A percentile compares a stretch with the other conserved stretches of the same genome.
Evolutionary conservation across 2,797 vertebrate species (phyloP).

Genomic region (Trematomus bernacchii): DNA sequence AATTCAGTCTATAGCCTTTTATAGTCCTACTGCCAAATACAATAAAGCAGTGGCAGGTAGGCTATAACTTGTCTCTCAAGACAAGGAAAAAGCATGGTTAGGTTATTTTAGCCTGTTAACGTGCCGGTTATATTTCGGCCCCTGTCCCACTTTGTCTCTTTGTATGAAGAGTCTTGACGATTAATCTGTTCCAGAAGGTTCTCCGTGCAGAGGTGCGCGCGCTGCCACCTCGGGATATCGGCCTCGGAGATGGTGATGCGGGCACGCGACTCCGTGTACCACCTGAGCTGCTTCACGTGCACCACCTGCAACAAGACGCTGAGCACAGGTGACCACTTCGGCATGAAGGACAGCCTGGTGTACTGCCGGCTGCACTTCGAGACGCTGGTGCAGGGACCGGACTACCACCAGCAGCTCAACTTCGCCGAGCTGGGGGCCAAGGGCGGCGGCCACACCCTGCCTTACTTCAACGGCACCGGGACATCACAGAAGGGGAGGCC

Average conservation of each 20-base stretch:
- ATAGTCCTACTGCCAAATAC: background rate
- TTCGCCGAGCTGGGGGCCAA: conserved; percentile 97
- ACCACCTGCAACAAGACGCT: conserved; percentile 98
- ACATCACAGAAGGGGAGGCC: conserved; percentile 97
- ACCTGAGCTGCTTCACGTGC: conserved; percentile 99
- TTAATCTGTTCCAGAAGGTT: conserved; percentile 95
- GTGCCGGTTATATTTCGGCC: background rate
- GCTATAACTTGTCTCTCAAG: background rate
- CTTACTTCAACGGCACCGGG: conserved; percentile 97
- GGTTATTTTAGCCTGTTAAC: background rate
- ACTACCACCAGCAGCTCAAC: conserved; percentile 94
- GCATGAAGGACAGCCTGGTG: conserved; percentile 99
- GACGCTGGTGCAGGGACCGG: conserved; percentile 92
- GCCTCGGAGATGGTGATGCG: conserved; percentile 99
- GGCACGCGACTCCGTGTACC: conserved; percentile 98
- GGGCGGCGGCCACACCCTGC: conserved; percentile 90
- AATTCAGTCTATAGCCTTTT: conserved; percentile 7
- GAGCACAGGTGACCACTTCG: conserved; percentile 98
- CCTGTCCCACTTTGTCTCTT: background rate
- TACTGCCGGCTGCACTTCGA: conserved; percentile 98
- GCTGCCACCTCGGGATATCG: conserved; percentile 99
- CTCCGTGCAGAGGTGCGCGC: conserved; percentile 99
- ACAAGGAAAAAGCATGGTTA: background rate
- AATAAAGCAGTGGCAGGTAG: background rate
- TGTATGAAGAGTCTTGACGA: conserved; percentile 71